phyloP scores from a whole-genome alignment of 2,113 vertebrate genomes.

The Ceyx margarethae region DNA sequence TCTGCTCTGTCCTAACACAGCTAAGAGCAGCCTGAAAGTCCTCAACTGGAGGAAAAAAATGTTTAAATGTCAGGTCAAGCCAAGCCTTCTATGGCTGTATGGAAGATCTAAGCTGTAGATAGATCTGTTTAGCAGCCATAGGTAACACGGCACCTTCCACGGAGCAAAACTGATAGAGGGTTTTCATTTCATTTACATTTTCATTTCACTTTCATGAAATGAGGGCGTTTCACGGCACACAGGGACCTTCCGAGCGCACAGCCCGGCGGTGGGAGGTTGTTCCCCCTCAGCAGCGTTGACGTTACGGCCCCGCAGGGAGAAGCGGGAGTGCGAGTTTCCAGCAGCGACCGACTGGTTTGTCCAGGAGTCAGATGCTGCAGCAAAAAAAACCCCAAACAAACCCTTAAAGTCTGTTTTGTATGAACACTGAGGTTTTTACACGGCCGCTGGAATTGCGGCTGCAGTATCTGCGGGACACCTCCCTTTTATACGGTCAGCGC shows the following conservation, averaged over 20 bases:
- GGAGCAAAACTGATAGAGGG: too few relatives aligned
- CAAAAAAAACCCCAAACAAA: not conserved
- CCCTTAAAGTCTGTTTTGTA: not conserved
- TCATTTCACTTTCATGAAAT: too few relatives aligned
- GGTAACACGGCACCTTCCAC: rapidly evolving
- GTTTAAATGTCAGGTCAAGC: not conserved
- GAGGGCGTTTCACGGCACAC: too few relatives aligned
- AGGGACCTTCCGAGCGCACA: rapidly evolving
- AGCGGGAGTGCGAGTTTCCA: not conserved
- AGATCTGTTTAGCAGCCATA: rapidly evolving
- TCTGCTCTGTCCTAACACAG: not conserved
- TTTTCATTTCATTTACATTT: too few relatives aligned
- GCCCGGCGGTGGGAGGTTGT: not conserved
- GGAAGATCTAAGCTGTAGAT: not conserved
- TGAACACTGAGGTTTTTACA: not conserved
- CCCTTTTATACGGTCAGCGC: too few relatives aligned
- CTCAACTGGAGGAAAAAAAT: not conserved
- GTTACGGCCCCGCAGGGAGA: rapidly evolving
- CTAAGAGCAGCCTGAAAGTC: not conserved
- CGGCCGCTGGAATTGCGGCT: too few relatives aligned
- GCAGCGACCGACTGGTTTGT: not conserved
- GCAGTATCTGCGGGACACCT: rapidly evolving
- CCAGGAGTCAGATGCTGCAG: rapidly evolving
- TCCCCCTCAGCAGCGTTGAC: not conserved
- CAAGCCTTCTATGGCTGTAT: not conserved